Evolutionary conservation across 2,888 invertebrate genomes (phyloP).

Genomic region (Xiphydria camelus): DNA sequence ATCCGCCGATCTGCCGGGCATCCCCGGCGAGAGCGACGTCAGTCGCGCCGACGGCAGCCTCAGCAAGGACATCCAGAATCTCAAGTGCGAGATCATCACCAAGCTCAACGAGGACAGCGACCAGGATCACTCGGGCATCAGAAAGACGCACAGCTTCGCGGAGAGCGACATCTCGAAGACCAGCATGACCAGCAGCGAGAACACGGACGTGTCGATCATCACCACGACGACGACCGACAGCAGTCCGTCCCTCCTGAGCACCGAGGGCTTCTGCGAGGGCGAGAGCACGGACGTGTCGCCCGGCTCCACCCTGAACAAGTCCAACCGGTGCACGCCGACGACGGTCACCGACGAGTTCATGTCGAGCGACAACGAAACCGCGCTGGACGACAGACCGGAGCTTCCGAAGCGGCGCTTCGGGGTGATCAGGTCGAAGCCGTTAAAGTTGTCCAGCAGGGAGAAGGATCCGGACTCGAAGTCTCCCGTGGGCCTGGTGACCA

Average conservation of each 20-base stretch:
- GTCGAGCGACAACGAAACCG: slow-evolving; percentile 41
- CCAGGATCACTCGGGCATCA: slow-evolving; percentile 34
- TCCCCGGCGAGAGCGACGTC: slow-evolving; percentile 19
- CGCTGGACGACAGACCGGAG: slow-evolving; percentile 11
- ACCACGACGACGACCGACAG: slow-evolving; percentile 66
- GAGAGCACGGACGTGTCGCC: slow-evolving; percentile 53
- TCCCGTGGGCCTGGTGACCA: slow-evolving; percentile 32
- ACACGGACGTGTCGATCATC: slow-evolving; percentile 68
- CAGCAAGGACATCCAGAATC: slow-evolving; percentile 45
- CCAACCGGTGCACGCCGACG: slow-evolving; percentile 34
- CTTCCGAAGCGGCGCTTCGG: slow-evolving; percentile 21
- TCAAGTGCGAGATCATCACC: slow-evolving; percentile 51
- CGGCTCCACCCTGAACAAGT: slow-evolving; percentile 49
- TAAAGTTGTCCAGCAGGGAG: slow-evolving; percentile 18
- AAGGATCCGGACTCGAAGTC: slow-evolving; percentile 5
- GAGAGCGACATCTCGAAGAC: slow-evolving; percentile 58
- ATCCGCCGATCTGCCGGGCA: slow-evolving; percentile 18
- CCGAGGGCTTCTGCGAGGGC: slow-evolving; percentile 55
- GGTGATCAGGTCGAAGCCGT: slow-evolving; percentile 19
- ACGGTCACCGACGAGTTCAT: slow-evolving; percentile 28
- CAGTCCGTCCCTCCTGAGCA: slow-evolving; percentile 48
- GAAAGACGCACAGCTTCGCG: slow-evolving; percentile 52
- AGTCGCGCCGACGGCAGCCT: slow-evolving; percentile 35
- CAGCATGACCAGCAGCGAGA: slow-evolving; percentile 68
- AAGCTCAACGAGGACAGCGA: slow-evolving; percentile 36